phyloP scores from a whole-genome alignment of 2,888 invertebrate genomes.

The Tromatobia lineatoria region DNA sequence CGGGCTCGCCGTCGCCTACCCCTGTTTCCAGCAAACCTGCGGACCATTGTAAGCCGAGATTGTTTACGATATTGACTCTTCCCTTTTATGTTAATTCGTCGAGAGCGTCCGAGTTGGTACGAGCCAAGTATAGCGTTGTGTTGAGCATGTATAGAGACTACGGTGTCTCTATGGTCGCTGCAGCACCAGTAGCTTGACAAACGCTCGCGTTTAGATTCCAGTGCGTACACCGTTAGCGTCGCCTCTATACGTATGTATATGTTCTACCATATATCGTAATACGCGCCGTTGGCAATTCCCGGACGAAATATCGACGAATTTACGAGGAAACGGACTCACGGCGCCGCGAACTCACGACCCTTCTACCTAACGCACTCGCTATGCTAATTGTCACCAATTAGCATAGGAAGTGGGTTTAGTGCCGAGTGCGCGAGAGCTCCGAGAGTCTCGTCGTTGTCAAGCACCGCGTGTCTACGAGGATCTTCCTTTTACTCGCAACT shows the following conservation, averaged over 20 bases:
- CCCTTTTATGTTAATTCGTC: slow-evolving; percentile 81
- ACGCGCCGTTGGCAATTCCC: slow-evolving; percentile 63
- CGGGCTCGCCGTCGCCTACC: slow-evolving; percentile 55
- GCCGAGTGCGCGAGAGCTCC: slow-evolving; percentile 51
- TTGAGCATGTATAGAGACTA: not conserved
- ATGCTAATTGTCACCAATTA: slow-evolving; percentile 84
- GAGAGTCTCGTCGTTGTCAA: slow-evolving; percentile 10
- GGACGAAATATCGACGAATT: slow-evolving; percentile 83
- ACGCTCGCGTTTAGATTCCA: slow-evolving; percentile 55
- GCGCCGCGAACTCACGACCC: slow-evolving; percentile 69
- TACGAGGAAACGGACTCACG: slow-evolving; percentile 83
- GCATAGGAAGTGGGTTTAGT: slow-evolving; percentile 82
- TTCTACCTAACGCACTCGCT: slow-evolving; percentile 77
- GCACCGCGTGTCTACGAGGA: slow-evolving; percentile 37
- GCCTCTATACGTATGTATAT: not conserved
- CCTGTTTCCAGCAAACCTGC: slow-evolving; percentile 39
- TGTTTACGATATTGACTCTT: slow-evolving; percentile 84
- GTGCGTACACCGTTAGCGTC: slow-evolving; percentile 35
- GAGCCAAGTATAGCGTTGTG: slow-evolving; percentile 40
- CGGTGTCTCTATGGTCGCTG: not conserved
- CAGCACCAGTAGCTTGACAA: slow-evolving; percentile 39
- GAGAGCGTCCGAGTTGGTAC: slow-evolving; percentile 57
- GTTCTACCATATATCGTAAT: not conserved
- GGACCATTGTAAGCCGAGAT: slow-evolving; percentile 70
- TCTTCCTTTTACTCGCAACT: slow-evolving; percentile 27